These are phyloP conservation scores for Equus quagga DNA, from an alignment of 2,113 vertebrate species.

Conservation along the genomic window DNA sequence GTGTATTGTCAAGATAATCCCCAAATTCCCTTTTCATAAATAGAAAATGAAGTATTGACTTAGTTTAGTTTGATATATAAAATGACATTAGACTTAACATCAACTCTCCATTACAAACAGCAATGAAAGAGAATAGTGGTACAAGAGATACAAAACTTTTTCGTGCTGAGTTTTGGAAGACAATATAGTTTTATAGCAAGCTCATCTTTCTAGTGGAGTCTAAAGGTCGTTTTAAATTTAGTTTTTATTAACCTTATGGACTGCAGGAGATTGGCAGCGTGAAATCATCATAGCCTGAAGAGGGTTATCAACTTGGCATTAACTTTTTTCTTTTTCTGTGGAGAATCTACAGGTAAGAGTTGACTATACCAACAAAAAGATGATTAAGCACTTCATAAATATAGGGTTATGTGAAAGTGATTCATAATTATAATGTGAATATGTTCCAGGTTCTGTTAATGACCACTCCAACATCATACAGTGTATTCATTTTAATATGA, in stretches of 20 bases:
- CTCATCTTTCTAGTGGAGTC: constrained; percentile 13
- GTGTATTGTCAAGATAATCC: neutral
- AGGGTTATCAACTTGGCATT: constrained; percentile 10
- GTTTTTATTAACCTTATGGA: neutral
- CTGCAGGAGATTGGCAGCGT: neutral
- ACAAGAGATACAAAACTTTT: neutral
- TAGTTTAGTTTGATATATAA: neutral
- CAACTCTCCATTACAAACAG: neutral
- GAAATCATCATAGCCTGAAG: neutral
- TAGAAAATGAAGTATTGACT: constrained; percentile 18
- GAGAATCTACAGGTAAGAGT: constrained; percentile 16
- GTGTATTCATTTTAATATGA: constrained; percentile 36
- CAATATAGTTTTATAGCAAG: neutral
- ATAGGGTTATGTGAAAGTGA: constrained; percentile 68
- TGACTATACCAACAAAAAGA: neutral
- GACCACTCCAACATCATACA: constrained; percentile 16
- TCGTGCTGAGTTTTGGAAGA: constrained; percentile 22
- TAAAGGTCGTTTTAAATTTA: constrained; percentile 2
- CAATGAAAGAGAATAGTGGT: neutral
- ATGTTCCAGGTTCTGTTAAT: constrained; percentile 58
- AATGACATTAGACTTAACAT: neutral
- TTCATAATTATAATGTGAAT: constrained; percentile 67
- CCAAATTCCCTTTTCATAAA: constrained; percentile 42
- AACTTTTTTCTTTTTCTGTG: constrained; percentile 40
- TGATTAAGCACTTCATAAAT: constrained; percentile 58